Evolutionary conservation across 2,113 vertebrate genomes (phyloP).

Genomic region (Psittacula cyanocephala): DNA sequence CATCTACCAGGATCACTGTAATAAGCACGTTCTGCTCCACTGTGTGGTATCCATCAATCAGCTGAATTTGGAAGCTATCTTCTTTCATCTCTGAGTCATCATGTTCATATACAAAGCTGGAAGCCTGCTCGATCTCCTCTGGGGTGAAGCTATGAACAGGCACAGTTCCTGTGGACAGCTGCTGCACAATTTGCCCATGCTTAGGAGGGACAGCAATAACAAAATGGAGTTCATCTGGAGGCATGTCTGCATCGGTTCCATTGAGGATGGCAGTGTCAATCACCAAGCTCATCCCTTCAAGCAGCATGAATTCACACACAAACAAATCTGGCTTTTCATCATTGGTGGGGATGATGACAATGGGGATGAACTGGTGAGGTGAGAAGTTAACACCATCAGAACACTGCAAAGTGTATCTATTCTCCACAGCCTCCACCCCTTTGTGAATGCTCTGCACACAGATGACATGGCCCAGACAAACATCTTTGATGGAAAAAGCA

Average conservation of each 20-base stretch:
- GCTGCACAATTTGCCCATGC: slow-evolving; percentile 63
- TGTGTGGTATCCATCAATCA: slow-evolving; percentile 65
- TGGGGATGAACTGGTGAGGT: slow-evolving; percentile 55
- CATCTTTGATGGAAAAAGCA: slow-evolving; percentile 69
- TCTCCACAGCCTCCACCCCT: slow-evolving; percentile 59
- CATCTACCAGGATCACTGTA: slow-evolving; percentile 64
- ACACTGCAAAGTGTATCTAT: slow-evolving; percentile 68
- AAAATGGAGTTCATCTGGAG: slow-evolving; percentile 59
- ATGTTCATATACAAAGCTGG: slow-evolving; percentile 70
- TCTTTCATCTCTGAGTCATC: slow-evolving; percentile 71
- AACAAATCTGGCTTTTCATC: slow-evolving; percentile 68
- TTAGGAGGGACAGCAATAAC: slow-evolving; percentile 52
- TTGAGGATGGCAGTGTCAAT: slow-evolving; percentile 65
- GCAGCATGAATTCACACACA: slow-evolving; percentile 59
- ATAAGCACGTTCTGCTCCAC: slow-evolving; percentile 60
- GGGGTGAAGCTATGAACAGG: slow-evolving; percentile 62
- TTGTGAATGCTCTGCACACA: slow-evolving; percentile 76
- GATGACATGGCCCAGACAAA: slow-evolving; percentile 38
- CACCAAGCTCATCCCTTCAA: slow-evolving; percentile 74
- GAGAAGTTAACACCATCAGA: slow-evolving; percentile 71
- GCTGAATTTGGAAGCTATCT: slow-evolving; percentile 67
- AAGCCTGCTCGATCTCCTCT: slow-evolving; percentile 66
- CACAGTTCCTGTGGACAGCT: slow-evolving; percentile 47
- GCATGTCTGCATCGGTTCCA: slow-evolving; percentile 61
- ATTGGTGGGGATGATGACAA: slow-evolving; percentile 67